These are phyloP conservation scores for Gadopsis marmoratus DNA, from an alignment of 2,797 vertebrate genomes.

Conservation along the genomic window DNA sequence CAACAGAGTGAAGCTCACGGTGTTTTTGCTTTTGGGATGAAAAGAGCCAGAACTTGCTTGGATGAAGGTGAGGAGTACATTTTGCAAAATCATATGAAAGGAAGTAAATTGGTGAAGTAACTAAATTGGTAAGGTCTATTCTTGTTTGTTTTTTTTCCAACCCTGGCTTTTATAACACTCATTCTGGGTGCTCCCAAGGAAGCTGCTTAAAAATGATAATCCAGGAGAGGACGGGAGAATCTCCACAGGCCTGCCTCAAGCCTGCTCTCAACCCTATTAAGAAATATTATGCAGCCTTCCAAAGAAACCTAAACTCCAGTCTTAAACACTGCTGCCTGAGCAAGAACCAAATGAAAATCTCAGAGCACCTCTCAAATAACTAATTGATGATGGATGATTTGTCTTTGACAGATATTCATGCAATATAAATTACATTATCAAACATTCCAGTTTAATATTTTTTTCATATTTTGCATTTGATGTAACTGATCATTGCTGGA, in stretches of 20 bases:
- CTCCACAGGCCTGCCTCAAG: slow-evolving; percentile 84
- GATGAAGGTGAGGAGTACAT: slow-evolving; percentile 20
- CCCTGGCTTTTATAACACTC: slow-evolving; percentile 70
- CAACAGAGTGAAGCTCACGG: slow-evolving; percentile 14
- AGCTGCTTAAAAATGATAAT: slow-evolving; percentile 90
- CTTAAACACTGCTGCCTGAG: slow-evolving; percentile 76
- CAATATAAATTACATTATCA: neutral
- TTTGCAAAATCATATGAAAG: slow-evolving; percentile 53
- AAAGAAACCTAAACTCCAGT: slow-evolving; percentile 75
- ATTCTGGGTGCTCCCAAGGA: slow-evolving; percentile 84
- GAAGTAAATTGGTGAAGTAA: slow-evolving; percentile 71
- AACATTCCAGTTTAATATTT: neutral
- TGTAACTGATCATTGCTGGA: neutral
- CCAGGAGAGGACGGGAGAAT: slow-evolving; percentile 83
- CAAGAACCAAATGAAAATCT: slow-evolving; percentile 35
- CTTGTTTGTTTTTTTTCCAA: slow-evolving; percentile 28
- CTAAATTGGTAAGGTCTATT: slow-evolving; percentile 59
- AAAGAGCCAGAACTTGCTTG: slow-evolving; percentile 31
- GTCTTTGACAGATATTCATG: neutral
- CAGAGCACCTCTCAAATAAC: slow-evolving; percentile 23
- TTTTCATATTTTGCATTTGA: neutral
- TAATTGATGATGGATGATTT: slow-evolving; percentile 2
- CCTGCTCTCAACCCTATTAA: slow-evolving; percentile 86
- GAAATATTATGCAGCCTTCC: slow-evolving; percentile 85
- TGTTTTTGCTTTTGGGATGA: slow-evolving; percentile 35